These are phyloP conservation scores for Brachypodius melanocephalos DNA, from an alignment of 2,113 vertebrate species.

Conservation along the genomic window DNA sequence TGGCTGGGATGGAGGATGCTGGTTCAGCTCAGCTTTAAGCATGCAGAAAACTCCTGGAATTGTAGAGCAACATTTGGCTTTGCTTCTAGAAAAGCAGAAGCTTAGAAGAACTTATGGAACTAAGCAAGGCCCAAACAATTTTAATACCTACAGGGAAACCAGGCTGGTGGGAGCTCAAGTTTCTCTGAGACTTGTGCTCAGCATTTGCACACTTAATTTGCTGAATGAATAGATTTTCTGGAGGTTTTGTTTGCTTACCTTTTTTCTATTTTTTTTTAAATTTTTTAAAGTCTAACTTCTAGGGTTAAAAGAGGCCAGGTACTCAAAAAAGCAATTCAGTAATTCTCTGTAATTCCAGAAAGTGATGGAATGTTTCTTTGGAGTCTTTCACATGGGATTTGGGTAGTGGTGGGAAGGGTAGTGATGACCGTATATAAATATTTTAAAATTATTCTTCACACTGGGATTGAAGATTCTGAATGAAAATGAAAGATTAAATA, in stretches of 20 bases:
- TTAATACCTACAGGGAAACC: neutral
- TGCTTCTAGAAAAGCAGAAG: neutral
- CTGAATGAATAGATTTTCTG: neutral
- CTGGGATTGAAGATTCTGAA: neutral
- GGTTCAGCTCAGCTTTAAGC: neutral
- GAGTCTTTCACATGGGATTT: neutral
- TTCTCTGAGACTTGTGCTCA: neutral
- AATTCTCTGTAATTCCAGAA: neutral
- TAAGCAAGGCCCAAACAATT: neutral
- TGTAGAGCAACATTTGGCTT: neutral
- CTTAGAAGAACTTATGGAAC: neutral
- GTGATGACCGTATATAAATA: accelerated
- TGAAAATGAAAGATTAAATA: neutral
- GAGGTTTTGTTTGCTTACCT: neutral
- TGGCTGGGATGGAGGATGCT: neutral
- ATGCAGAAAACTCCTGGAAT: neutral
- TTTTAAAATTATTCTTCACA: neutral
- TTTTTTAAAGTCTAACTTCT: neutral
- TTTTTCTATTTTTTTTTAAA: neutral
- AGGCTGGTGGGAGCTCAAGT: neutral
- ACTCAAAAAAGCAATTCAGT: neutral
- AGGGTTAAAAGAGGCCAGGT: neutral
- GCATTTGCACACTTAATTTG: neutral
- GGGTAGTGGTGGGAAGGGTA: too few relatives aligned
- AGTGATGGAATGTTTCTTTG: accelerated